Percentiles rank a stretch among this genome's conserved stretches.
These are phyloP conservation scores for Dolichopus griseipennis DNA, from an alignment of 2,888 invertebrate species.

Conservation along the genomic window DNA sequence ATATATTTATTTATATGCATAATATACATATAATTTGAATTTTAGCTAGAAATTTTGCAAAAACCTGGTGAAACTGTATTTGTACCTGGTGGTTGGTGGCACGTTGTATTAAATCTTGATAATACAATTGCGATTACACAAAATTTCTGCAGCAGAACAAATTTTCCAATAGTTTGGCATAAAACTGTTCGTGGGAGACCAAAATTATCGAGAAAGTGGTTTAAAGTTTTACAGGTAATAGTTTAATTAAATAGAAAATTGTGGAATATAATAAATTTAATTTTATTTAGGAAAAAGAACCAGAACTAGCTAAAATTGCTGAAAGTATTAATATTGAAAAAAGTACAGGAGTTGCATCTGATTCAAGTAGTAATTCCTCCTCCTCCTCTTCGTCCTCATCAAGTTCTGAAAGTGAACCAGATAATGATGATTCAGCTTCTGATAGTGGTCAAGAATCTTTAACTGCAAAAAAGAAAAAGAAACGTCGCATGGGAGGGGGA, in stretches of 20 bases:
- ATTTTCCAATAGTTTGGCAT: slow-evolving; percentile 97
- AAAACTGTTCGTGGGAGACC: slow-evolving; percentile 93
- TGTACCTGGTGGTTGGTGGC: slow-evolving; percentile 99
- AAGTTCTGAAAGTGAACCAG: slow-evolving; percentile 36
- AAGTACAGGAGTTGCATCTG: slow-evolving; percentile 86
- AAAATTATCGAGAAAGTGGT: slow-evolving; percentile 90
- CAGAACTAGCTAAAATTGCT: slow-evolving; percentile 68
- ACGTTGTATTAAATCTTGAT: slow-evolving; percentile 95
- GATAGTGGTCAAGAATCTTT: slow-evolving; percentile 86
- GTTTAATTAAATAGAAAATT: background rate
- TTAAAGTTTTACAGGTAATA: slow-evolving; percentile 50
- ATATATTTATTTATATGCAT: background rate
- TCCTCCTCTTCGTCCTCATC: slow-evolving; percentile 65
- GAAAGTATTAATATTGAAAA: slow-evolving; percentile 76
- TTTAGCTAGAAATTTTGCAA: slow-evolving; percentile 84
- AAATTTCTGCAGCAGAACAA: slow-evolving; percentile 91
- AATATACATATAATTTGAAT: slow-evolving; percentile 20
- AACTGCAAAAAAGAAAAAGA: slow-evolving; percentile 74
- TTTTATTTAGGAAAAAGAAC: slow-evolving; percentile 54
- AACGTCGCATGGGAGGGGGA: slow-evolving; percentile 49
- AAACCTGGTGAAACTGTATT: slow-evolving; percentile 95
- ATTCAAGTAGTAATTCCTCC: slow-evolving; percentile 79
- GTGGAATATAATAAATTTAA: background rate
- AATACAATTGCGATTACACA: slow-evolving; percentile 96
- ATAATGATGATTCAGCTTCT: slow-evolving; percentile 51